Evolutionary conservation across 1,140 invertebrate species (phyloP).

Genomic region (Pararge aegeria): DNA sequence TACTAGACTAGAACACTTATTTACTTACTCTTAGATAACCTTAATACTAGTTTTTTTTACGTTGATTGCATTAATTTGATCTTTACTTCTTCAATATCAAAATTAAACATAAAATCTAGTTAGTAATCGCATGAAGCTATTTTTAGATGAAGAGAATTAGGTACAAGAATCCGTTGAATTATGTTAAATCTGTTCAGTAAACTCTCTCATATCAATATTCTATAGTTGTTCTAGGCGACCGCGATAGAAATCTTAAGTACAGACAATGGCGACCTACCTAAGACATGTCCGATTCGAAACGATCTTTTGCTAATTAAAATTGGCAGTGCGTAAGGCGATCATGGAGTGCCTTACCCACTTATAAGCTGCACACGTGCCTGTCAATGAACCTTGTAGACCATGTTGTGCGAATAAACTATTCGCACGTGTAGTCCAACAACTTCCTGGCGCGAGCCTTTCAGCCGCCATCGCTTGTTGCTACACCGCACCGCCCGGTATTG

Average conservation of each 20-base stretch:
- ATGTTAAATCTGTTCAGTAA: constrained; percentile 14
- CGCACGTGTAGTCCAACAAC: constrained; percentile 48
- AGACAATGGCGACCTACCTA: constrained; percentile 54
- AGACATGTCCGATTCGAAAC: constrained; percentile 44
- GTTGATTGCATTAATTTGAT: constrained; percentile 20
- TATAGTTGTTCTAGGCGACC: constrained; percentile 33
- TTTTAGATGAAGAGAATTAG: not conserved
- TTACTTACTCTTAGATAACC: constrained; percentile 67
- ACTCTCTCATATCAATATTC: constrained; percentile 49
- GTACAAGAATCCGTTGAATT: not conserved
- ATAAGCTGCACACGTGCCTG: constrained; percentile 75
- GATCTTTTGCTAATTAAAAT: constrained; percentile 76
- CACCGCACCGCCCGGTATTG: not conserved
- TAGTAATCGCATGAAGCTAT: not conserved
- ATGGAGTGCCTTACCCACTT: constrained; percentile 65
- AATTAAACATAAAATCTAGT: constrained; percentile 1
- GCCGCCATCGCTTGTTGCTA: not conserved
- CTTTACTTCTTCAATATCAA: constrained; percentile 23
- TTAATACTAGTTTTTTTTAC: constrained; percentile 27
- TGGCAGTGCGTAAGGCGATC: constrained; percentile 71
- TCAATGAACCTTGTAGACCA: constrained; percentile 73
- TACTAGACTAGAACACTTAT: constrained; percentile 53
- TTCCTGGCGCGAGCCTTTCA: constrained; percentile 18
- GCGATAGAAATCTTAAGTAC: constrained; percentile 38
- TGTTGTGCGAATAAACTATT: constrained; percentile 43